These are phyloP conservation scores for Tanytarsus gracilentus DNA, from an alignment of 2,888 invertebrate genomes.

Conservation along the genomic window DNA sequence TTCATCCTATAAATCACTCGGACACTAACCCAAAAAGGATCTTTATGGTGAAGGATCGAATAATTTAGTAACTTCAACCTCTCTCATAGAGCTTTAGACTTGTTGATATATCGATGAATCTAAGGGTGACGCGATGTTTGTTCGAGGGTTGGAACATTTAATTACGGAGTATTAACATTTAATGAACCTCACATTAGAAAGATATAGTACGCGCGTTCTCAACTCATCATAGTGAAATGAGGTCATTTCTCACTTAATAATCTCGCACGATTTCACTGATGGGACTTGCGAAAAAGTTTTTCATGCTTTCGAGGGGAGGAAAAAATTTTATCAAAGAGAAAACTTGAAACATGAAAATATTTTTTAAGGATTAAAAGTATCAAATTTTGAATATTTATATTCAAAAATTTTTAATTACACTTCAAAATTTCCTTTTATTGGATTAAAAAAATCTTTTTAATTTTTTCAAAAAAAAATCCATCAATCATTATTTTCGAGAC, in stretches of 20 bases:
- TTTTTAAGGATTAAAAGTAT: no score
- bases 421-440: no score
- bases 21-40: neutral
- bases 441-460: no score
- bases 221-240: neutral
- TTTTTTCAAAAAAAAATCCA: no score
- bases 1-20: conserved; percentile 15
- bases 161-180: conserved; percentile 21
- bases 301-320: no score
- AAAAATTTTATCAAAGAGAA: no score
- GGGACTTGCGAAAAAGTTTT: no score
- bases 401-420: no score
- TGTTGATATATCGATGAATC: conserved; percentile 2
- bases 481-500: no score
- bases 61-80: conserved; percentile 20
- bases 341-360: no score
- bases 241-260: conserved; percentile 12
- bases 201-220: conserved; percentile 6
- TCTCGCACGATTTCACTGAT: neutral
- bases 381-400: no score
- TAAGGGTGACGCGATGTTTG: neutral
- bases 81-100: neutral
- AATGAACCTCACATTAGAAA: conserved; percentile 20
- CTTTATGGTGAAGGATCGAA: neutral
- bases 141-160: neutral